Conservation (phyloP, 2,888 invertebrate genomes). For the Epirrhoe tristata region DNA sequence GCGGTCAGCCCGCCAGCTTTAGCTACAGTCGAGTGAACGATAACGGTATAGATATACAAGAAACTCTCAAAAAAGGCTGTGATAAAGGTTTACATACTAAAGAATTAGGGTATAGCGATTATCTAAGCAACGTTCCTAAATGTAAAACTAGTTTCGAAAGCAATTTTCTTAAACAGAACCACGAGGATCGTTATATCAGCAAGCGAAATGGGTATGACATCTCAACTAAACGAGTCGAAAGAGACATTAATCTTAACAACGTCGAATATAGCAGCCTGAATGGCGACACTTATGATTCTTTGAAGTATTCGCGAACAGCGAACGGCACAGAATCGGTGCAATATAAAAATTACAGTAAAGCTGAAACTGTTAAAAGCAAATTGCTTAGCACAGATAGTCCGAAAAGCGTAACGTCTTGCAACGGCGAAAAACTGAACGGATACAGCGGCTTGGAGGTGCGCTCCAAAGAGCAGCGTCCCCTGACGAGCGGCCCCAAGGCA, state of each 20-base stretch:
- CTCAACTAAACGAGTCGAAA: slow-evolving; percentile 72
- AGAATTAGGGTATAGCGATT: slow-evolving; percentile 78
- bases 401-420: slow-evolving; percentile 81
- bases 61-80: slow-evolving; percentile 82
- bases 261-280: slow-evolving; percentile 78
- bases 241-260: slow-evolving; percentile 77
- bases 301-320: slow-evolving; percentile 82
- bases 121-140: slow-evolving; percentile 83
- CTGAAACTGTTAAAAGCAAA: slow-evolving; percentile 82
- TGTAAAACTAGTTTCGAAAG: slow-evolving; percentile 83
- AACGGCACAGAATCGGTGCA: slow-evolving; percentile 82
- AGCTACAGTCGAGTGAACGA: slow-evolving; percentile 72
- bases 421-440: slow-evolving; percentile 77
- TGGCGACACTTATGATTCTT: slow-evolving; percentile 80
- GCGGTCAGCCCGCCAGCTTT: slow-evolving; percentile 70
- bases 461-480: slow-evolving; percentile 69
- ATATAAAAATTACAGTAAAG: slow-evolving; percentile 80
- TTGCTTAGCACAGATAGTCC: slow-evolving; percentile 80
- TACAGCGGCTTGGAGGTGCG: slow-evolving; percentile 70
- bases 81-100: slow-evolving; percentile 83
- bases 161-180: slow-evolving; percentile 79
- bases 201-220: slow-evolving; percentile 79
- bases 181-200: slow-evolving; percentile 72
- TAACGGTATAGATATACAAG: slow-evolving; percentile 78
- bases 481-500: slow-evolving; percentile 76